These are phyloP conservation scores for Alaudala cheleensis DNA, from an alignment of 2,113 vertebrate species.

Conservation along the genomic window DNA sequence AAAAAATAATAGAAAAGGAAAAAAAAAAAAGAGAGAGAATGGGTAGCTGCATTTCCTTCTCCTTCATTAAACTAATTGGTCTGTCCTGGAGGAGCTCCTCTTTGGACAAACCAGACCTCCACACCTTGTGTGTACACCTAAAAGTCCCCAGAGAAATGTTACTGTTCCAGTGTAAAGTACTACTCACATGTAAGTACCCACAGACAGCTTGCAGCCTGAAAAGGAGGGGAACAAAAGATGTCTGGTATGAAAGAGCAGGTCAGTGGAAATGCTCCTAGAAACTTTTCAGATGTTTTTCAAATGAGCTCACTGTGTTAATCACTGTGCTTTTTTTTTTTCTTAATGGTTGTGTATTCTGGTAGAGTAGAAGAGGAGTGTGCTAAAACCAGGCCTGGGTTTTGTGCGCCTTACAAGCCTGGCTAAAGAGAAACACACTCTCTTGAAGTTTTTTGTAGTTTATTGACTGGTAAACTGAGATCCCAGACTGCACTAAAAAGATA, in stretches of 20 bases:
- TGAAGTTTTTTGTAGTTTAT: not conserved
- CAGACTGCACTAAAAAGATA: not conserved
- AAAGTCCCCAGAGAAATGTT: not conserved
- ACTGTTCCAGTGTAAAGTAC: not conserved
- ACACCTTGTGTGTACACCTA: not conserved
- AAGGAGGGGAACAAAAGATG: not conserved
- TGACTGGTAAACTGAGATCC: not conserved
- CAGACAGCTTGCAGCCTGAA: not conserved
- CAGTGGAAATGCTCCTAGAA: conserved; percentile 30
- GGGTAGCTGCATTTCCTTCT: not conserved
- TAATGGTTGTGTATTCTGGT: not conserved
- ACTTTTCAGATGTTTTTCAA: conserved; percentile 28
- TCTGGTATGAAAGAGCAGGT: conserved; percentile 52
- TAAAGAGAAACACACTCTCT: not conserved
- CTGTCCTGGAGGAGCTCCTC: not conserved
- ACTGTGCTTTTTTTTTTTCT: not conserved
- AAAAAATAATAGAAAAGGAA: not conserved
- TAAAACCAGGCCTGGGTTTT: not conserved
- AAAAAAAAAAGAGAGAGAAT: not conserved
- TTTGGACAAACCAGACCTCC: not conserved
- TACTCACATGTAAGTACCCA: not conserved
- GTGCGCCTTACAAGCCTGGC: not conserved
- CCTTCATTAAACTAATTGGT: not conserved
- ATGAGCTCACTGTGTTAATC: conserved; percentile 33
- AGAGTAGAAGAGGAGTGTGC: not conserved